Evolutionary conservation across 1,140 invertebrate genomes (phyloP).

Genomic region (Lamellibrachia luymesi): DNA sequence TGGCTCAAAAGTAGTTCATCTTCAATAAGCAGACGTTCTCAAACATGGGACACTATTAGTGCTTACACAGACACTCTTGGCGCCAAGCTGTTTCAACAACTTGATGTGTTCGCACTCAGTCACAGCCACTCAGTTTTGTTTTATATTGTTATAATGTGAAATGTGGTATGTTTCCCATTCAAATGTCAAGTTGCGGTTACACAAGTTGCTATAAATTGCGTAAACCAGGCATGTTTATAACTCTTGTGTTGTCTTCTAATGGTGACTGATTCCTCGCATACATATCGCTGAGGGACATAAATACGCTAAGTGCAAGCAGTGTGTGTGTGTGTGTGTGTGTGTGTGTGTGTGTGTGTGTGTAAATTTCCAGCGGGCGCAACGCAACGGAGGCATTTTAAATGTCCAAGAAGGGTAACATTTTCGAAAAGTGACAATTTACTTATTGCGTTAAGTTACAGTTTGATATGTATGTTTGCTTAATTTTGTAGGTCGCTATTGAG

Average conservation of each 20-base stretch:
- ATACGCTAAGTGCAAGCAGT: not conserved
- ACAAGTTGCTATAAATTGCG: not conserved
- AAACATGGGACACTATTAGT: not conserved
- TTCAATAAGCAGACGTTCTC: not conserved
- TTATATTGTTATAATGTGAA: too few species aligned
- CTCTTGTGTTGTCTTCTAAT: not conserved
- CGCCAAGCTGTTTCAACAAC: not conserved
- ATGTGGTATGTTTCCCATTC: not conserved
- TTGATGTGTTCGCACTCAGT: too few species aligned
- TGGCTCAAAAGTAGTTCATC: not conserved
- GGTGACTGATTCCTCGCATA: not conserved
- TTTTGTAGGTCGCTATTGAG: not conserved
- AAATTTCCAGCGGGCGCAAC: not conserved
- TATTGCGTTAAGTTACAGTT: not conserved
- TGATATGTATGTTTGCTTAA: not conserved
- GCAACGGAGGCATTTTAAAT: not conserved
- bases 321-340: not conserved
- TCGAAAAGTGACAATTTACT: not conserved
- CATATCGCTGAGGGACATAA: not conserved
- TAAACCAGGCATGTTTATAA: not conserved
- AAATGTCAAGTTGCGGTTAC: not conserved
- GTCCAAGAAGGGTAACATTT: not conserved
- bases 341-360: not conserved
- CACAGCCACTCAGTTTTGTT: too few species aligned
- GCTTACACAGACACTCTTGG: not conserved